phyloP scores from a whole-genome alignment of 2,797 vertebrate species.

The Catamblyrhynchus diadema region DNA sequence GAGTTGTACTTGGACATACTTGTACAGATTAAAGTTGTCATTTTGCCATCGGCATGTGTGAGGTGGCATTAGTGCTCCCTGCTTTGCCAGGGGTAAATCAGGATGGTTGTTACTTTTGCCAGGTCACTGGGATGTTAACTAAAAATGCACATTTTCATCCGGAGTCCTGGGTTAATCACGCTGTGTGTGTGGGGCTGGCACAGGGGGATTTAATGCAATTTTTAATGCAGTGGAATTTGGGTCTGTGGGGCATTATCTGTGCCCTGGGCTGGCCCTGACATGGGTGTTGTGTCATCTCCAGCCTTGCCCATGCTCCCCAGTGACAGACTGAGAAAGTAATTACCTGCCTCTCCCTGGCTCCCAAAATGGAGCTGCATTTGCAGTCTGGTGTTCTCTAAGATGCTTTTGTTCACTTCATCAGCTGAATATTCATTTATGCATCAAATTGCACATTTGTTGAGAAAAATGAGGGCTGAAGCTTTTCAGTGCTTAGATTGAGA shows the following conservation, averaged over 20 bases:
- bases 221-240: neutral
- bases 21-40: neutral
- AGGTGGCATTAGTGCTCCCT: neutral
- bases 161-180: neutral
- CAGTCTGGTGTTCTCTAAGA: slow-evolving; percentile 28
- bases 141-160: neutral
- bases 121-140: neutral
- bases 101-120: neutral
- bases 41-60: neutral
- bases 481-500: slow-evolving; percentile 35
- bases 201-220: neutral
- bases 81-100: neutral
- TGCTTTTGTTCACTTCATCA: slow-evolving; percentile 57
- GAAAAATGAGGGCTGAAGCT: neutral
- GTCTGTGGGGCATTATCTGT: neutral
- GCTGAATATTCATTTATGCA: slow-evolving; percentile 57
- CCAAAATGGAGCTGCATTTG: neutral
- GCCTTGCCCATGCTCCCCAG: neutral
- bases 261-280: neutral
- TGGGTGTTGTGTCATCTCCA: neutral
- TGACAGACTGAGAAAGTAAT: neutral
- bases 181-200: neutral
- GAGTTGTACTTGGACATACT: neutral
- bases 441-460: slow-evolving; percentile 10
- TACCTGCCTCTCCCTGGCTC: slow-evolving; percentile 2